phyloP scores from a whole-genome alignment of 2,797 vertebrate genomes.

The Ctenosaura bakeri region DNA sequence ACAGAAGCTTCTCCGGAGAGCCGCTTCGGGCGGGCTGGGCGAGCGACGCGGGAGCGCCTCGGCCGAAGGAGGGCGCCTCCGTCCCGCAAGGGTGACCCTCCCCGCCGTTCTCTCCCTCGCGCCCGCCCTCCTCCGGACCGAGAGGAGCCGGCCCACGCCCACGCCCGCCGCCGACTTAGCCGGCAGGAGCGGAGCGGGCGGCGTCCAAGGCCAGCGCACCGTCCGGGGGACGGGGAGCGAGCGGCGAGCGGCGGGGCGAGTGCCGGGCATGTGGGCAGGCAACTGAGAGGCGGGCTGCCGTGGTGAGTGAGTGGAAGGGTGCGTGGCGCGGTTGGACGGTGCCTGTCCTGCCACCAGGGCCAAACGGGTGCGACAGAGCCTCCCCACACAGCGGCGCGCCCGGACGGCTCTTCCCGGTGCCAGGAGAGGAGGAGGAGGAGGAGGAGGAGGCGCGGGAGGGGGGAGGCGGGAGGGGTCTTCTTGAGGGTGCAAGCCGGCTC shows the following conservation, averaged over 20 bases:
- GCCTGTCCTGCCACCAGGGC: no score
- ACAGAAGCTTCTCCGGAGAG: neutral
- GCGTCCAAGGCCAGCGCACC: neutral
- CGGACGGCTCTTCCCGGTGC: no score
- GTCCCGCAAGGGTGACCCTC: neutral
- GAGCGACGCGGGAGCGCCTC: neutral
- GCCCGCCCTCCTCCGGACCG: neutral
- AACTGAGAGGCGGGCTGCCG: neutral
- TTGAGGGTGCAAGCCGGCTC: no score
- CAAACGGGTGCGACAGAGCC: no score
- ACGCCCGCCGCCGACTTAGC: no score
- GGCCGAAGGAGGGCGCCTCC: constrained; percentile 6
- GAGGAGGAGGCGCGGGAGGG: neutral
- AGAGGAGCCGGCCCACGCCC: neutral
- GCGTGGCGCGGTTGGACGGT: accelerated
- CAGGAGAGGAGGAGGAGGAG: neutral
- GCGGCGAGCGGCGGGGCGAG: neutral
- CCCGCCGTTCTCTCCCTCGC: no score
- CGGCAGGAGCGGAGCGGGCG: neutral
- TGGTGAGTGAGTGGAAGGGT: neutral
- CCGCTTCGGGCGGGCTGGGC: no score
- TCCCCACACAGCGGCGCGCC: no score
- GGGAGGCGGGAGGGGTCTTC: no score
- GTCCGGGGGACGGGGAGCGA: neutral
- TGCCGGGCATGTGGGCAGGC: neutral